Base-by-base conservation (phyloP, 35 echinoderm and acorn worm species). In the Strongylocentrotus purpuratus region DNA sequence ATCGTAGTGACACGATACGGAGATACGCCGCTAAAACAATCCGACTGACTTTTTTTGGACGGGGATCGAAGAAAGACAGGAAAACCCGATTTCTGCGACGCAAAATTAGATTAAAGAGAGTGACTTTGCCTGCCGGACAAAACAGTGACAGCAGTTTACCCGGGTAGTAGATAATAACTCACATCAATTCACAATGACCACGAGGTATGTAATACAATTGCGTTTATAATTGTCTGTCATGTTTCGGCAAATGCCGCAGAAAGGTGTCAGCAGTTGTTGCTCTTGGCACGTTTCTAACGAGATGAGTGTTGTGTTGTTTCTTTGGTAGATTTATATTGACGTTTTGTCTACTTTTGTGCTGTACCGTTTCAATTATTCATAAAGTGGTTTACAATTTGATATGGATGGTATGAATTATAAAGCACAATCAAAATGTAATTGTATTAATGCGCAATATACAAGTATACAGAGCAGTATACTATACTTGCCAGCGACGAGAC, bases 51-150 rank as follows among this genome's bases (percentile, higher is more conserved):
- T 78, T 78, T 55, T 78, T 78, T 78, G 65, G 65, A 78, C 65
- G 20, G 65, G 20, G 65, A 78, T 78, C 65, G 65, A 22, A 78
- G 65, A 78, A 18, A 78, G 65, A 78, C 65, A 78, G 65, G 65
- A 78, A 78, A 78, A 78, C 65, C 65, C 65, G 65, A 28, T 78
- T 78, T 78, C 65, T 78, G 65, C 65, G 65, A n/a, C 65, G 65
- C 65, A 78, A 78, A 78, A 78, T 78, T 78, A 78, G 65, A 78
- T 78, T 78, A 78, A 78, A 78, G 65, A 78, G 65, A 78, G 20
- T 78, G 65, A 78, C 22, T 78, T 78, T 78, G 22, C 65, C 65
- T 78, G 65, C 65, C 65, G 65, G 65, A 78, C 65, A 78, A 78
- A 78, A 78, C 65, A 78, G 65, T 78, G 65, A 78, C 65, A 78